Conservation (phyloP, 1,140 invertebrate species). For the Hylaeus volcanicus region DNA sequence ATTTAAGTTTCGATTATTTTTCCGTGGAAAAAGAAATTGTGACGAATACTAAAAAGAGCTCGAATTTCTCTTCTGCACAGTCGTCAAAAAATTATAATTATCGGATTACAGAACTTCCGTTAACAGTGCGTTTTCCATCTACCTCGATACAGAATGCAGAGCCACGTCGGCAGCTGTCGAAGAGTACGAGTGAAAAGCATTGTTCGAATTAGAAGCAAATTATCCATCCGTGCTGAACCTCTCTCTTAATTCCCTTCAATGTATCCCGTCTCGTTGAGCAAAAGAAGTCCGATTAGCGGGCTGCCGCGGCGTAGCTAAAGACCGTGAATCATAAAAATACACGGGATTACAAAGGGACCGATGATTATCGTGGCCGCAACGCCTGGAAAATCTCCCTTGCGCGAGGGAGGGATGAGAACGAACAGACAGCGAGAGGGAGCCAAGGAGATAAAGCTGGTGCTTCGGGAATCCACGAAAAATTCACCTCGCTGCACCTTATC, state of each 20-base stretch:
- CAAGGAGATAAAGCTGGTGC: constrained; percentile 33
- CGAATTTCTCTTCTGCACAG: too few relatives aligned
- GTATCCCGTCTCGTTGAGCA: constrained; percentile 14
- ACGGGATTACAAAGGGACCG: constrained; percentile 33
- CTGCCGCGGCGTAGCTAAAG: constrained; percentile 4
- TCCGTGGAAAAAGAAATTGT: too few relatives aligned
- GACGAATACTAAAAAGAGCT: too few relatives aligned
- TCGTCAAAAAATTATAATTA: too few relatives aligned
- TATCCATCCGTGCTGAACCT: constrained; percentile 2
- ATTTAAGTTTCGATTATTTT: too few relatives aligned
- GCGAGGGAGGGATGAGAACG: background rate
- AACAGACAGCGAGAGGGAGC: background rate
- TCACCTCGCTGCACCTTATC: constrained; percentile 58
- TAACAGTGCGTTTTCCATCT: too few relatives aligned
- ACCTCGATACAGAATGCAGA: background rate
- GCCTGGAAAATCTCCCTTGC: background rate
- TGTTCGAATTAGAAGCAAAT: constrained; percentile 13
- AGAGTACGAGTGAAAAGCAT: background rate
- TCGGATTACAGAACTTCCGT: too few relatives aligned
- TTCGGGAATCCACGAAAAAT: constrained; percentile 42
- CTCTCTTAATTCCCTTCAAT: constrained; percentile 25
- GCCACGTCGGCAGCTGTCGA: background rate
- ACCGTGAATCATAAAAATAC: constrained; percentile 45
- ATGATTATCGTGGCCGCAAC: constrained; percentile 18
- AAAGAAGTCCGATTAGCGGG: constrained; percentile 39